These are phyloP conservation scores for Pungitius pungitius DNA, from an alignment of 2,113 vertebrate species.

Conservation along the genomic window DNA sequence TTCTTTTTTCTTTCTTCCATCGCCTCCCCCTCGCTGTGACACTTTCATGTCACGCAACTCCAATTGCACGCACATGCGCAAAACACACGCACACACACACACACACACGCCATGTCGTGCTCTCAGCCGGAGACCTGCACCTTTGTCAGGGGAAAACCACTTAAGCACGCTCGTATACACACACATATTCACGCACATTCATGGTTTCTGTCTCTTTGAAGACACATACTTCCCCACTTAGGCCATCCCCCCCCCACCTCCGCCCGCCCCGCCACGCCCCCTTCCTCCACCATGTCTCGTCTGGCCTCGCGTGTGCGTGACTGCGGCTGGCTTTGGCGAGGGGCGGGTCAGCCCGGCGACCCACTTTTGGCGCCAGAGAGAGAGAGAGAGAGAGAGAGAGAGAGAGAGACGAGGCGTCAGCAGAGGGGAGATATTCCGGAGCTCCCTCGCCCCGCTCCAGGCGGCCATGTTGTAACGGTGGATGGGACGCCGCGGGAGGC, in stretches of 20 bases:
- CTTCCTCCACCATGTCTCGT: constrained; percentile 40
- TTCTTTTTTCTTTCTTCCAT: constrained; percentile 38
- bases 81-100: constrained; percentile 16
- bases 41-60: constrained; percentile 76
- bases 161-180: constrained; percentile 64
- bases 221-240: constrained; percentile 47
- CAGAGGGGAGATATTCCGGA: background rate
- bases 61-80: constrained; percentile 30
- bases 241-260: constrained; percentile 52
- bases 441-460: background rate
- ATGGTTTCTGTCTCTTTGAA: constrained; percentile 16
- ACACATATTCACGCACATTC: constrained; percentile 54
- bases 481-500: background rate
- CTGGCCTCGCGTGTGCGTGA: constrained; percentile 73
- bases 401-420: constrained; percentile 52
- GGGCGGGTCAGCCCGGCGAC: constrained; percentile 75
- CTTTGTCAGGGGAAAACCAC: constrained; percentile 68
- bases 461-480: constrained; percentile 28
- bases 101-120: constrained; percentile 52
- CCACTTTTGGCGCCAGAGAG: constrained; percentile 67
- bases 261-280: constrained; percentile 35
- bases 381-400: constrained; percentile 21
- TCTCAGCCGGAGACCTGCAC: constrained; percentile 59
- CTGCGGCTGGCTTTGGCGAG: constrained; percentile 66
- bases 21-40: constrained; percentile 62